phyloP scores from a whole-genome alignment of 2,888 invertebrate genomes.

The Scelioninae gen. 1 region DNA sequence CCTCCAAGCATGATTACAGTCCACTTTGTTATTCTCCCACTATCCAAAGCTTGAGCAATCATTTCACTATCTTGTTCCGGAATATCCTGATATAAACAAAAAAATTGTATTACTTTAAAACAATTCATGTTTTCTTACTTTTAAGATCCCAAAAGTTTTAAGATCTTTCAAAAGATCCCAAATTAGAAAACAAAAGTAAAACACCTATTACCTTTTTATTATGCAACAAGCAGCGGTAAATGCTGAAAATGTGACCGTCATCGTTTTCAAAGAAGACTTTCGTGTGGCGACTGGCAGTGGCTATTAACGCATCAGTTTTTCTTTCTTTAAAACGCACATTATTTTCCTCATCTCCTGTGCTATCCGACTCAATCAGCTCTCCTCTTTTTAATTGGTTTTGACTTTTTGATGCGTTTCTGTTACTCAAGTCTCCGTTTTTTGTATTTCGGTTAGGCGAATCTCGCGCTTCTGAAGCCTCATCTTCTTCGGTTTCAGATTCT shows the following conservation, averaged over 20 bases:
- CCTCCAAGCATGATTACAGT: conserved; percentile 93
- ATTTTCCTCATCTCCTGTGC: conserved; percentile 78
- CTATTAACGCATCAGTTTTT: conserved; percentile 75
- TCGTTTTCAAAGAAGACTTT: conserved; percentile 90
- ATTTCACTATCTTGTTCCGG: conserved; percentile 80
- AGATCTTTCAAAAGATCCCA: too few relatives aligned
- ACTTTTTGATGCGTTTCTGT: conserved; percentile 64
- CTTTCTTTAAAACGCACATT: conserved; percentile 76
- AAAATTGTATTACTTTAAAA: conserved; percentile 16
- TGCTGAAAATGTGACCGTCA: conserved; percentile 88
- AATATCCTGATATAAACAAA: conserved; percentile 84
- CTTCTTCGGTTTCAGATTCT: conserved; percentile 85
- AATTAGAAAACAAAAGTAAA: background rate
- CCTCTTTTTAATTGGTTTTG: conserved; percentile 74
- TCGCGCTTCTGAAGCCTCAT: conserved; percentile 78
- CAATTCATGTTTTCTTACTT: background rate
- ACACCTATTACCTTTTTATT: conserved; percentile 87
- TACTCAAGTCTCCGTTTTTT: conserved; percentile 59
- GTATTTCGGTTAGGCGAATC: conserved; percentile 79
- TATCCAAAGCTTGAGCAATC: conserved; percentile 79
- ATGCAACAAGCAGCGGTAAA: conserved; percentile 90
- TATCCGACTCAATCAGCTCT: conserved; percentile 73
- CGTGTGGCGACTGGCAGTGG: conserved; percentile 87
- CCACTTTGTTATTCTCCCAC: conserved; percentile 86
- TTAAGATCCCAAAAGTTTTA: too few relatives aligned